Conservation (phyloP, 2,888 invertebrate genomes). For the Pammene fasciana region DNA sequence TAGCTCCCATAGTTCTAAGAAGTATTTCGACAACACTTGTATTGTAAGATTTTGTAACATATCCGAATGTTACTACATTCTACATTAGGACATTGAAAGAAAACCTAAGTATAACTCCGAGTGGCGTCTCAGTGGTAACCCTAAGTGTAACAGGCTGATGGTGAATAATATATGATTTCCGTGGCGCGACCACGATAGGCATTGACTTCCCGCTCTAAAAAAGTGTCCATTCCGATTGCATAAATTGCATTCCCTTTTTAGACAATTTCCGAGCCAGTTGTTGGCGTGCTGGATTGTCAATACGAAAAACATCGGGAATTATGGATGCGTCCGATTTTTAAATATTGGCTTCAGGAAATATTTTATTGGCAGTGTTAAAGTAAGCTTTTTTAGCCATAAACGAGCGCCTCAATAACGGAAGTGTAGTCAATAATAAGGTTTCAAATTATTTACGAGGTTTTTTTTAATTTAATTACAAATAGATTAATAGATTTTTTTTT, state of each 20-base stretch:
- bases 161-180: slow-evolving; percentile 20
- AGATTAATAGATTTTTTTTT: too few relatives aligned
- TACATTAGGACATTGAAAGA: too few relatives aligned
- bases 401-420: too few relatives aligned
- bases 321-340: not conserved
- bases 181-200: slow-evolving; percentile 20
- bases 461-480: too few relatives aligned
- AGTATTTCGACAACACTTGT: too few relatives aligned
- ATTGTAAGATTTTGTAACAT: too few relatives aligned
- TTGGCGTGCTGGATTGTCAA: slow-evolving; percentile 1
- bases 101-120: too few relatives aligned
- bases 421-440: too few relatives aligned
- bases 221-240: slow-evolving; percentile 19
- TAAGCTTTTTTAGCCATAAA: not conserved
- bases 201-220: slow-evolving; percentile 18
- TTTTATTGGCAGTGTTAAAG: not conserved
- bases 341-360: slow-evolving; percentile 1
- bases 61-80: too few relatives aligned
- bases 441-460: too few relatives aligned
- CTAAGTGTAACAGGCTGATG: slow-evolving; percentile 11
- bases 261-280: slow-evolving; percentile 12
- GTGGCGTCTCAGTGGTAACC: not conserved
- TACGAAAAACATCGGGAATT: not conserved
- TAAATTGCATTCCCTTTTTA: slow-evolving; percentile 17
- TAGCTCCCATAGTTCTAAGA: too few relatives aligned